Base-by-base conservation (phyloP, 2,888 invertebrate genomes). In the Chrysina gloriosa region DNA sequence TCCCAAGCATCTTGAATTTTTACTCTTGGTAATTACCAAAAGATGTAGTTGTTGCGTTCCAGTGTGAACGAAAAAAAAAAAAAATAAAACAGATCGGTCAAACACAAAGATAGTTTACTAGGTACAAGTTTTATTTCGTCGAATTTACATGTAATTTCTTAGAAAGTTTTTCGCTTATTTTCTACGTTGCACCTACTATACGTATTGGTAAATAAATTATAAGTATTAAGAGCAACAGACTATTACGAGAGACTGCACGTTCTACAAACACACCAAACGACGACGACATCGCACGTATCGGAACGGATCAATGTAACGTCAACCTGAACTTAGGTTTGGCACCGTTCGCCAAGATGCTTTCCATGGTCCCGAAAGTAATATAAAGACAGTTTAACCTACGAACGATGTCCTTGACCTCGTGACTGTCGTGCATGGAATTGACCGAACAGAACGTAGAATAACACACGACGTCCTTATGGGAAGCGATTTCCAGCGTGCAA, bases 401-500 rank as follows among this genome's bases (percentile, higher is more conserved):
- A 3, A 74, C 75, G 14, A 81, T 72, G 9, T 77, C 77, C 2
- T 69, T 58, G 45, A 79, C 76, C 36, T 68, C 64, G 64, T 75
- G 73, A 50, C 76, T 76, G 11, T 76, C 77, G 6, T 77, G 75
- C 21, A 79, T 67, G 6, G 73, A 71, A 34, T 77, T 79, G 5
- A 79, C 77, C 9, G 71, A 72, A 69, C 81, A 82, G 63, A 77
- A 79, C 19, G 79, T 78, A 1, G 81, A 80, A 67, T 76, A 72
- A 39, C 76, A 74, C 31, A 77, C 70, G 31, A 75, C 74, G 56
- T 81, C 80, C 21, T 76, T 71, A 36, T 74, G 69, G 1, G 82
- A 81, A 2, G 78, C 74, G 36, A 83, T 64, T 71, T 83, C 82
- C 11, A 83, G 70, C 2, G 81, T 81, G 69, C 78, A 77, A 47